These are phyloP conservation scores for Tipula helvola DNA, from an alignment of 2,888 invertebrate genomes.

Conservation along the genomic window DNA sequence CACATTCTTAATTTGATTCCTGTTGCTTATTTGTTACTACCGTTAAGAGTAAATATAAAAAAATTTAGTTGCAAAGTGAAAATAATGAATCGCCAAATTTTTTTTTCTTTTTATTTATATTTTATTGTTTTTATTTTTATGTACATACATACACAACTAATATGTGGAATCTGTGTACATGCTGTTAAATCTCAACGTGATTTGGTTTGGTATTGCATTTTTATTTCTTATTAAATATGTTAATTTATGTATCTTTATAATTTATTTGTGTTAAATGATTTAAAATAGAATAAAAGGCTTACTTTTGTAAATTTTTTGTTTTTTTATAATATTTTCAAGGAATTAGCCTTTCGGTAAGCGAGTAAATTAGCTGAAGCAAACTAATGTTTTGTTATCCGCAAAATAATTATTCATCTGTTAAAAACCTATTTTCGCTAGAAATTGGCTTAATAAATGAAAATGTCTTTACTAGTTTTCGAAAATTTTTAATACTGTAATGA, in stretches of 20 bases:
- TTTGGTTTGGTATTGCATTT: neutral
- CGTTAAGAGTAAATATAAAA: neutral
- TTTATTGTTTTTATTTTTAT: neutral
- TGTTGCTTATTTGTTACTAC: neutral
- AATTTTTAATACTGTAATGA: too few species aligned
- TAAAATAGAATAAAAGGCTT: neutral
- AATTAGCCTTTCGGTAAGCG: too few species aligned
- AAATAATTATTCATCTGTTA: too few species aligned
- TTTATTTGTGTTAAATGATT: neutral
- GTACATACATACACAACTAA: neutral
- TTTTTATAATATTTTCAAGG: too few species aligned
- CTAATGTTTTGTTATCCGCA: too few species aligned
- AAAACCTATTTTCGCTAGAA: too few species aligned
- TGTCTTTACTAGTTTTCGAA: too few species aligned
- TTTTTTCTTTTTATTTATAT: neutral
- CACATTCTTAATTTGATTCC: neutral
- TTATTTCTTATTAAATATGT: neutral
- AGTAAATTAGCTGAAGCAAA: too few species aligned
- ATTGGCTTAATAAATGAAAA: too few species aligned
- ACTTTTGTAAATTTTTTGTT: neutral
- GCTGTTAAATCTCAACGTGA: neutral
- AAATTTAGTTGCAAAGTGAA: too few species aligned
- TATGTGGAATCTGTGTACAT: neutral
- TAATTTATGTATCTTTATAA: neutral
- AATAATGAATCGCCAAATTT: neutral